These are phyloP conservation scores for Pachyseris speciosa DNA, from an alignment of 64 coral and sea anemone genomes.

Conservation along the genomic window DNA sequence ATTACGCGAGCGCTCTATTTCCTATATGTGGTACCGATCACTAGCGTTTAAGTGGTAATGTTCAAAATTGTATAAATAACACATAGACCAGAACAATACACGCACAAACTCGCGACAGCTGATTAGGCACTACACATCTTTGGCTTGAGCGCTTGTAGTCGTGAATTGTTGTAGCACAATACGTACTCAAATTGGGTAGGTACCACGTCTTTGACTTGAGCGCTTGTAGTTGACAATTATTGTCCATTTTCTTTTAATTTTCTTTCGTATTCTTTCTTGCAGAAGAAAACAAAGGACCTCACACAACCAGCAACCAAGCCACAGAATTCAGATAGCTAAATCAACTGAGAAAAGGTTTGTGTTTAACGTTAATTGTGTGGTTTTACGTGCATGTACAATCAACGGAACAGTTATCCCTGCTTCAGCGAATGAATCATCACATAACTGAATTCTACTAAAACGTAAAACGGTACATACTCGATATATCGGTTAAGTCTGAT, in stretches of 20 bases:
- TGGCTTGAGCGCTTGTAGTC: no score
- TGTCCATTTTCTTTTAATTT: neutral
- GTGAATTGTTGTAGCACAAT: no score
- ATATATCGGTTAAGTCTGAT: no score
- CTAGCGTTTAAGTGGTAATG: neutral
- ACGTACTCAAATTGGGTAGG: no score
- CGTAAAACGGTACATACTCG: no score
- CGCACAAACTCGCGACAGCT: neutral
- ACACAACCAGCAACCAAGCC: neutral
- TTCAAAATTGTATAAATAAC: constrained; percentile 15
- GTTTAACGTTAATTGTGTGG: neutral
- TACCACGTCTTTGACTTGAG: no score
- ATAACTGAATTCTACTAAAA: no score
- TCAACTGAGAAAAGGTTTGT: neutral
- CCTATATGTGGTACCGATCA: neutral
- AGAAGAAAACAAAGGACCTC: neutral
- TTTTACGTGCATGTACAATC: no score
- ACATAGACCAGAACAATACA: neutral
- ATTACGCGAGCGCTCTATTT: neutral
- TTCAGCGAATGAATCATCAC: no score
- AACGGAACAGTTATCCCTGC: no score
- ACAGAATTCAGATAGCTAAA: neutral
- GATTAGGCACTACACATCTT: no score
- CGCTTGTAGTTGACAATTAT: neutral
- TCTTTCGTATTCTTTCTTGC: no score